These are phyloP conservation scores for Neoarius graeffei DNA, from an alignment of 2,113 vertebrate species.

Conservation along the genomic window DNA sequence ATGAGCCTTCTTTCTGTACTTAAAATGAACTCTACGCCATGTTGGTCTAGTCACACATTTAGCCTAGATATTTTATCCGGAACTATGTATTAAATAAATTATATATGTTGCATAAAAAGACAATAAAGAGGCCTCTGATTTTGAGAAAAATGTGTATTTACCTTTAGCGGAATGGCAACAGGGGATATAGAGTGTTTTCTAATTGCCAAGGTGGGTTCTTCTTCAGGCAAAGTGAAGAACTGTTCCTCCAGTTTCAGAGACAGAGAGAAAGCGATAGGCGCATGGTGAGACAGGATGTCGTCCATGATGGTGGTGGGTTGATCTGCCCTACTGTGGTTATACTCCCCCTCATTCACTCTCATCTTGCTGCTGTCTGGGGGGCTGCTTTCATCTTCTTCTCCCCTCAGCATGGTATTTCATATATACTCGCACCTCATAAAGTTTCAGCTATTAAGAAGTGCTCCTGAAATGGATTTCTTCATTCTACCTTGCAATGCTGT, in stretches of 20 bases:
- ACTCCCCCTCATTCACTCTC: constrained; percentile 66
- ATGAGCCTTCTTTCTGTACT: neutral
- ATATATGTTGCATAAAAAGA: neutral
- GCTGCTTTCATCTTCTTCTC: constrained; percentile 50
- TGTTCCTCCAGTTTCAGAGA: constrained; percentile 39
- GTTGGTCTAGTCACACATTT: constrained; percentile 9
- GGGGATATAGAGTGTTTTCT: neutral
- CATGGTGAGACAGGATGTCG: constrained; percentile 73
- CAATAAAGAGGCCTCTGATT: neutral
- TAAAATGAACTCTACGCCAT: neutral
- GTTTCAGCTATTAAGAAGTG: neutral
- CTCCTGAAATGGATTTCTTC: neutral
- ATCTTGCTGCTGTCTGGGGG: constrained; percentile 66
- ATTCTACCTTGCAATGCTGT: neutral
- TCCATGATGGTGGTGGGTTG: constrained; percentile 60
- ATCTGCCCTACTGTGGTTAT: constrained; percentile 72
- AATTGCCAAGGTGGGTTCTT: constrained; percentile 9
- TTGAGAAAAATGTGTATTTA: constrained; percentile 29
- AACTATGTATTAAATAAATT: neutral
- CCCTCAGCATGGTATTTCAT: constrained; percentile 27
- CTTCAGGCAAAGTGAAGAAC: constrained; percentile 35
- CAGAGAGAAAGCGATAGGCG: constrained; percentile 31
- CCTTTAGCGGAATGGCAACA: constrained; percentile 22
- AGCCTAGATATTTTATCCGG: neutral
- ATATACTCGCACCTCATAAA: neutral